phyloP scores from a whole-genome alignment of 2,797 vertebrate genomes.

The Schizopygopsis pylzovi region DNA sequence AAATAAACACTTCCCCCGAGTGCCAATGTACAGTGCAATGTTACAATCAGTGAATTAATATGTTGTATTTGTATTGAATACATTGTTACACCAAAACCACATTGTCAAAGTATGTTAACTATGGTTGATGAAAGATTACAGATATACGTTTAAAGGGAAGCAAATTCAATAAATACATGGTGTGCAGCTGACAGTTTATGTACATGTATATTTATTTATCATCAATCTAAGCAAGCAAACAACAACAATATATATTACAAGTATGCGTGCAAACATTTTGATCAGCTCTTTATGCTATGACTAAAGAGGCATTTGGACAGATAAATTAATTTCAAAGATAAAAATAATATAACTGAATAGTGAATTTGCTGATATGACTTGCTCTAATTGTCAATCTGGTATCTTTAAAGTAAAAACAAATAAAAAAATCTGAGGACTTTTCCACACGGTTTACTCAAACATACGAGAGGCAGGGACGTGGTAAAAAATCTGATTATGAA shows the following conservation, averaged over 20 bases:
- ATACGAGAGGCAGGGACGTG: not conserved
- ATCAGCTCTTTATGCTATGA: not conserved
- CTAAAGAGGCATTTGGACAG: not conserved
- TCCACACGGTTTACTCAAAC: not conserved
- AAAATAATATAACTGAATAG: not conserved
- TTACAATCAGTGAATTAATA: conserved; percentile 20
- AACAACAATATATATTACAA: not conserved
- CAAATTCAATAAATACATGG: not conserved
- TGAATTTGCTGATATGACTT: not conserved
- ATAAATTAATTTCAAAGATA: not conserved
- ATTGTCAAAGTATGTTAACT: not conserved
- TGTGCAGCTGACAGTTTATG: not conserved
- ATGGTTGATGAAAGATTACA: not conserved
- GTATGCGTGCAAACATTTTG: not conserved
- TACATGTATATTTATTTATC: not conserved
- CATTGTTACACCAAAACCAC: not conserved
- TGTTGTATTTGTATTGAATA: not conserved
- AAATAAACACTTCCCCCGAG: conserved; percentile 2
- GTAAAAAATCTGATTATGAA: not conserved
- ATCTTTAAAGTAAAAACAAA: not conserved
- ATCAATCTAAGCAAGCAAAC: not conserved
- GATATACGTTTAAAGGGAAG: not conserved
- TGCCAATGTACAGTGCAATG: not conserved
- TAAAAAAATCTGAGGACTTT: not conserved
- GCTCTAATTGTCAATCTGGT: not conserved